These are phyloP conservation scores for Probosciger aterrimus DNA, from an alignment of 2,113 vertebrate genomes.

Conservation along the genomic window DNA sequence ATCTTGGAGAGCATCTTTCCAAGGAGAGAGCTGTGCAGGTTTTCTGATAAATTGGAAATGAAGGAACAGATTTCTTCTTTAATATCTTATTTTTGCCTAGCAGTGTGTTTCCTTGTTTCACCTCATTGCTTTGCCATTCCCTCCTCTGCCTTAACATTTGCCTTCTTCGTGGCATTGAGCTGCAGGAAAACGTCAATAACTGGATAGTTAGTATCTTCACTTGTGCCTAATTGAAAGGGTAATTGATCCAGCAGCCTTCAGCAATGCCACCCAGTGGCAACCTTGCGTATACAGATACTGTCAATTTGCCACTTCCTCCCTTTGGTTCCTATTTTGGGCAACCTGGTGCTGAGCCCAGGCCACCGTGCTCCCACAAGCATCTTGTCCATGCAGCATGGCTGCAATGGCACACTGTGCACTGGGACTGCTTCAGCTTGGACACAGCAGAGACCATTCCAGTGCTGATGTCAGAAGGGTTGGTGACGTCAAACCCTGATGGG, in stretches of 20 bases:
- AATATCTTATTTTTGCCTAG: background rate
- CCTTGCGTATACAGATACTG: background rate
- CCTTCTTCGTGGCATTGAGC: background rate
- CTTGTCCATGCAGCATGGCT: accelerated
- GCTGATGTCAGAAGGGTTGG: background rate
- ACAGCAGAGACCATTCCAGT: background rate
- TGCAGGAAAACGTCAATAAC: background rate
- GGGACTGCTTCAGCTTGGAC: background rate
- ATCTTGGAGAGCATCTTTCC: background rate
- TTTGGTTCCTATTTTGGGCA: background rate
- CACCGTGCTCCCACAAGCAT: accelerated
- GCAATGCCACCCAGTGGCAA: slow-evolving; percentile 45
- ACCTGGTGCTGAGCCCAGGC: background rate
- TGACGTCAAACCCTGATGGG: background rate
- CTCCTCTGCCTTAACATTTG: background rate
- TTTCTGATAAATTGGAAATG: background rate
- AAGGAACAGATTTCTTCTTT: background rate
- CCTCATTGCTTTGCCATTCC: background rate
- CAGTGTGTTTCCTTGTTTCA: background rate
- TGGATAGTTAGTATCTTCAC: background rate
- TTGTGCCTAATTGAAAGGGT: background rate
- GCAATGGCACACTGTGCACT: accelerated
- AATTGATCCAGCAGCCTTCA: background rate
- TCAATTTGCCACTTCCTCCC: background rate
- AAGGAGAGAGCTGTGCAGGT: background rate